phyloP scores from a whole-genome alignment of 2,113 vertebrate genomes.

The Odocoileus hemionus region DNA sequence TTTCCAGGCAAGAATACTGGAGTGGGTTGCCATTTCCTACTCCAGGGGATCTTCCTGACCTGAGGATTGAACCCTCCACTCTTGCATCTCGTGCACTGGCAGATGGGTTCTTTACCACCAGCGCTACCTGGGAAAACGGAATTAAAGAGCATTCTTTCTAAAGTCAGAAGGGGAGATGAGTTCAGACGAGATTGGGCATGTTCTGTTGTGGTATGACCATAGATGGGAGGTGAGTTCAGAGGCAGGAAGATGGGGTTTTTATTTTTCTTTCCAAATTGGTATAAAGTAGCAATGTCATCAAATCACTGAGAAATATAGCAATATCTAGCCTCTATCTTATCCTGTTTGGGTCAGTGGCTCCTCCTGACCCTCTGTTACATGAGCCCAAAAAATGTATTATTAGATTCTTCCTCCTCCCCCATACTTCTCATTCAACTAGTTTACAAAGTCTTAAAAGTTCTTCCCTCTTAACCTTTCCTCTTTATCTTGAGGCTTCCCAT shows the following conservation, averaged over 20 bases:
- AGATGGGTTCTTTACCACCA: not conserved
- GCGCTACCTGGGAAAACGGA: not conserved
- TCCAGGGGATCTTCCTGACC: not conserved
- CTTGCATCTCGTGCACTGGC: not conserved
- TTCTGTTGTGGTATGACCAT: not conserved
- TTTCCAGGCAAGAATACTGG: not conserved
- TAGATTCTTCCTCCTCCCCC: not conserved
- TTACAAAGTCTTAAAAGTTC: not conserved
- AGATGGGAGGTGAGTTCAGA: not conserved
- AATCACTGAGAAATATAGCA: not conserved
- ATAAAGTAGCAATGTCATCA: not conserved
- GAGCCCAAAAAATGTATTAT: not conserved
- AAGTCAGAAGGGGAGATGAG: not conserved
- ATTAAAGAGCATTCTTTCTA: not conserved
- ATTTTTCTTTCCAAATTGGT: not conserved
- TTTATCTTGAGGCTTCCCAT: not conserved
- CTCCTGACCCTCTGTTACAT: not conserved
- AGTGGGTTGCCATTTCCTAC: not conserved
- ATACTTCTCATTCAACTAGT: not conserved
- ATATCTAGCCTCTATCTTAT: not conserved
- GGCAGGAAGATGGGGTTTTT: not conserved
- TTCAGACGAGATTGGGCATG: not conserved
- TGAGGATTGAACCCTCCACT: not conserved
- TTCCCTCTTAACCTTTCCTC: not conserved
- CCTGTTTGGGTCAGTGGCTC: not conserved